Percentiles rank a stretch among this genome's conserved stretches.
Evolutionary conservation across 2,113 vertebrate genomes (phyloP).

Genomic region (Chaetodon auriga): DNA sequence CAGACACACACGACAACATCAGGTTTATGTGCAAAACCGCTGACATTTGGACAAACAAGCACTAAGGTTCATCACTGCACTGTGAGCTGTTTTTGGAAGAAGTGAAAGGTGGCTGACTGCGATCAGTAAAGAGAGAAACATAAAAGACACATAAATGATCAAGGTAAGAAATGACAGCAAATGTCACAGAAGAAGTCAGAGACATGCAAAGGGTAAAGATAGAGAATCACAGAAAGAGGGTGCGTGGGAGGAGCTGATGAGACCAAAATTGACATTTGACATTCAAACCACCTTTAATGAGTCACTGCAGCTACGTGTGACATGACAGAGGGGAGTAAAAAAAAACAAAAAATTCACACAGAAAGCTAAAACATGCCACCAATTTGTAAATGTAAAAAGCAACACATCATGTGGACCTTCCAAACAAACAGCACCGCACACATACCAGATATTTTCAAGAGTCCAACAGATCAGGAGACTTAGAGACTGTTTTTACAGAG

Average conservation of each 20-base stretch:
- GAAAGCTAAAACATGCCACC: slow-evolving; percentile 7
- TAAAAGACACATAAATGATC: slow-evolving; percentile 64
- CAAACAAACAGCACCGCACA: slow-evolving; percentile 13
- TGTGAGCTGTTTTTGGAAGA: slow-evolving; percentile 18
- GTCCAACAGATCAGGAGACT: not conserved
- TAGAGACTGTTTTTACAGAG: not conserved
- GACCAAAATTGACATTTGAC: slow-evolving; percentile 57
- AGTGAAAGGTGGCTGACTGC: slow-evolving; percentile 35
- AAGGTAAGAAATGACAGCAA: slow-evolving; percentile 43
- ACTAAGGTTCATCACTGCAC: slow-evolving; percentile 25
- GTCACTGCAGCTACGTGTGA: slow-evolving; percentile 4
- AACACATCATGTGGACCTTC: slow-evolving; percentile 3
- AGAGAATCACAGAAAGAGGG: slow-evolving; percentile 1
- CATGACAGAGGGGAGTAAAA: slow-evolving; percentile 3
- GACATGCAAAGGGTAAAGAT: slow-evolving; percentile 19
- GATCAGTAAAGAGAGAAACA: slow-evolving; percentile 41
- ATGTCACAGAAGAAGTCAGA: slow-evolving; percentile 29
- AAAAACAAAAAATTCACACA: slow-evolving; percentile 13
- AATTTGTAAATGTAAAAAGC: slow-evolving; percentile 16
- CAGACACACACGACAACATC: slow-evolving; percentile 1
- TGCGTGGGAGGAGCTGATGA: slow-evolving; percentile 29
- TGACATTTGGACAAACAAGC: slow-evolving; percentile 46
- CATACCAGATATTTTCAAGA: slow-evolving; percentile 11
- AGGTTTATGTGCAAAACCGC: slow-evolving; percentile 26
- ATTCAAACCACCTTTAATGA: slow-evolving; percentile 65